These are phyloP conservation scores for Hipposideros larvatus DNA, from an alignment of 2,797 vertebrate species.

Conservation along the genomic window DNA sequence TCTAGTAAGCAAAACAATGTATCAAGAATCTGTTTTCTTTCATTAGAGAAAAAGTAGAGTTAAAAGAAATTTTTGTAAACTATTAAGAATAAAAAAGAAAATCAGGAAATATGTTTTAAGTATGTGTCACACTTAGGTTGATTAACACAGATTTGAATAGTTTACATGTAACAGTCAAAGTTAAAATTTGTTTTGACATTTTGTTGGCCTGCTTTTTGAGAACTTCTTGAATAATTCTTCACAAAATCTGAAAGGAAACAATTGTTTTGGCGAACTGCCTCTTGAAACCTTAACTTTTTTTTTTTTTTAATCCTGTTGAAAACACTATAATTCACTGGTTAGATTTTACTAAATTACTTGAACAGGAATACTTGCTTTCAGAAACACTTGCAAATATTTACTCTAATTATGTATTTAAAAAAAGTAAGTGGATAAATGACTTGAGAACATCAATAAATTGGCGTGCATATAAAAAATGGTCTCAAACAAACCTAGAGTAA, in stretches of 20 bases:
- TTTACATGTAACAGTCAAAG: slow-evolving; percentile 2
- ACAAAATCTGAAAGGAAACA: slow-evolving; percentile 40
- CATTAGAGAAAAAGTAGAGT: background rate
- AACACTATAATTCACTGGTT: background rate
- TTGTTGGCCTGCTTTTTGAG: background rate
- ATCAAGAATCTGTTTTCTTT: slow-evolving; percentile 20
- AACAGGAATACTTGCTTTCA: background rate
- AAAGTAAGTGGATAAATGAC: slow-evolving; percentile 4
- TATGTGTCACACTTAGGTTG: background rate
- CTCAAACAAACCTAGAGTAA: background rate
- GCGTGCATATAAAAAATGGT: background rate
- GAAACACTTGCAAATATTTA: slow-evolving; percentile 28
- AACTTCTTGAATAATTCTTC: slow-evolving; percentile 49
- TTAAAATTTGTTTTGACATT: slow-evolving; percentile 56
- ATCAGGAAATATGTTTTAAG: background rate
- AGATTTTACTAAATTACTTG: background rate
- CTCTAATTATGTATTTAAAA: background rate
- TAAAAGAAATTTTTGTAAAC: background rate
- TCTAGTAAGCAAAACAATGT: background rate
- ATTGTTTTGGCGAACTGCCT: slow-evolving; percentile 30
- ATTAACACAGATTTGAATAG: slow-evolving; percentile 21
- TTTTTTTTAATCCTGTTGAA: background rate
- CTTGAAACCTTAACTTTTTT: background rate
- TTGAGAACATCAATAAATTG: background rate
- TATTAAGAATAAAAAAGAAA: background rate